phyloP scores from a whole-genome alignment of 30 jellyfish, hydroid and myxozoan genomes.

The Mastigias papua region DNA sequence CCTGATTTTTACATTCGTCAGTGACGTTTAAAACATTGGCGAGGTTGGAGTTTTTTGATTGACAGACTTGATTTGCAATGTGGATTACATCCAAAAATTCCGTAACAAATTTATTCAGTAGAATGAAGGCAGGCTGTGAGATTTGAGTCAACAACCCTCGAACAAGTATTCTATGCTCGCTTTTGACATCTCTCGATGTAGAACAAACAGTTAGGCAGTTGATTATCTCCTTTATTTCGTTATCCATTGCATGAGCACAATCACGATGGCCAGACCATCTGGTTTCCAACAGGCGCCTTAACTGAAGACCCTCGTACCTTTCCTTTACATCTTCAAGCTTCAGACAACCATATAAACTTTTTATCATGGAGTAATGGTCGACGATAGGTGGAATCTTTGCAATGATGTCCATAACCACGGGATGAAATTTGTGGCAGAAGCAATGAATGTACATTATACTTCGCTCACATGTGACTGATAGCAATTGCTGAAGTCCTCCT shows the following conservation, averaged over 20 bases:
- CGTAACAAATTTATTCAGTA: neutral
- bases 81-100: conserved; percentile 18
- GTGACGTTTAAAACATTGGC: conserved; percentile 35
- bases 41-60: conserved; percentile 13
- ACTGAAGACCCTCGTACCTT: conserved; percentile 23
- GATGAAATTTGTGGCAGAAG: conserved; percentile 48
- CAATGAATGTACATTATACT: conserved; percentile 16
- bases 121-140: conserved; percentile 32
- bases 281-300: conserved; percentile 37
- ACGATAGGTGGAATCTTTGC: conserved; percentile 10
- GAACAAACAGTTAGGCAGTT: conserved; percentile 19
- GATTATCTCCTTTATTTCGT: conserved; percentile 33
- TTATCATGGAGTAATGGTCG: conserved; percentile 35
- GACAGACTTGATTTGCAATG: conserved; percentile 37
- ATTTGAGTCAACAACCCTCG: conserved; percentile 13
- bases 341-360: conserved; percentile 40
- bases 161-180: conserved; percentile 44
- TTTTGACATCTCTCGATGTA: neutral
- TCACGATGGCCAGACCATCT: conserved; percentile 51
- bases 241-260: conserved; percentile 15
- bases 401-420: conserved; percentile 14
- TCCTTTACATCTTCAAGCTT: conserved; percentile 16
- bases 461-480: conserved; percentile 38
- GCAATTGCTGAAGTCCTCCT: conserved; percentile 34
- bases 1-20: neutral